Evolutionary conservation across 2,888 invertebrate species (phyloP).

Genomic region (Tenthredo scrophulariae): DNA sequence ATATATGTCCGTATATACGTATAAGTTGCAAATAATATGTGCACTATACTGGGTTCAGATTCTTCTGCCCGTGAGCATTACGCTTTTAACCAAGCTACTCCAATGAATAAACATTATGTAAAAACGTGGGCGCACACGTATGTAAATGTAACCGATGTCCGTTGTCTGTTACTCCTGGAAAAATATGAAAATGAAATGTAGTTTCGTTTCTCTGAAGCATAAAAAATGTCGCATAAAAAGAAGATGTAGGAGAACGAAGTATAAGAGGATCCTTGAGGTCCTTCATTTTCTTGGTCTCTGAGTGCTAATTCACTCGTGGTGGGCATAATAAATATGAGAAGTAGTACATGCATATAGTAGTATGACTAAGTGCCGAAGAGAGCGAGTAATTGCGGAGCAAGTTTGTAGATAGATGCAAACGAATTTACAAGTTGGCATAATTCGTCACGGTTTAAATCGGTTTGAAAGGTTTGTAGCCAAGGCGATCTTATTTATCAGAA

Average conservation of each 20-base stretch:
- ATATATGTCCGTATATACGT: not conserved
- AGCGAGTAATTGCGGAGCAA: conserved; percentile 12
- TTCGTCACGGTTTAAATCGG: conserved; percentile 20
- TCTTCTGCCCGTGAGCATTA: not conserved
- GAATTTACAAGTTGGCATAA: not conserved
- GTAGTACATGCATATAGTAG: not conserved
- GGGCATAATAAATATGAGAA: conserved; percentile 14
- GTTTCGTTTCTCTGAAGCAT: not conserved
- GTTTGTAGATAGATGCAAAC: not conserved
- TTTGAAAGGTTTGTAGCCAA: not conserved
- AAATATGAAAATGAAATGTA: not conserved
- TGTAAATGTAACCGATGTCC: not conserved
- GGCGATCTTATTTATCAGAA: conserved; percentile 21
- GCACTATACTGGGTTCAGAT: not conserved
- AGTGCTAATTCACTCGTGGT: conserved; percentile 19
- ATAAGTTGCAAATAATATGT: not conserved
- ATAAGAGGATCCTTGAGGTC: not conserved
- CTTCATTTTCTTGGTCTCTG: not conserved
- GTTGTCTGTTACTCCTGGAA: not conserved
- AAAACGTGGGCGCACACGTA: not conserved
- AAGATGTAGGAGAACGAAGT: not conserved
- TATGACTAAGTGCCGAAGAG: not conserved
- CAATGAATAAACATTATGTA: not conserved
- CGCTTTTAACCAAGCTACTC: not conserved
- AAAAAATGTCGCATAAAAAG: not conserved